Conservation (phyloP, 2,113 vertebrate genomes). For the Enhydra lutris region DNA sequence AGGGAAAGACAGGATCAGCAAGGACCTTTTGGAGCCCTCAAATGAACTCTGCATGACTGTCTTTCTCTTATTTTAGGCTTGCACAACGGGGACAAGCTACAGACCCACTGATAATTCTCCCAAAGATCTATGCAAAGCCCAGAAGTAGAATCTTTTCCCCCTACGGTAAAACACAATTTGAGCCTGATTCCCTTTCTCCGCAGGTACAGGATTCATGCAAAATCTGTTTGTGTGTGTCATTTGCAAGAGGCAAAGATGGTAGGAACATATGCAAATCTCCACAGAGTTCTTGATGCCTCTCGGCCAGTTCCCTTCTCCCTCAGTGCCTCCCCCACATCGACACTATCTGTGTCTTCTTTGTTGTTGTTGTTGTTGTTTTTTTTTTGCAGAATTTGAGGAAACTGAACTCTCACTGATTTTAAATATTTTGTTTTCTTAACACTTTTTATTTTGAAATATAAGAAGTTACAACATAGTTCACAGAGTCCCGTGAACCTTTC, state of each 20-base stretch:
- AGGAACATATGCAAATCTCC: not conserved
- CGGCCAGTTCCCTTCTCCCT: not conserved
- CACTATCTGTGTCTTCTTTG: not conserved
- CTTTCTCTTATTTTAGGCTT: not conserved
- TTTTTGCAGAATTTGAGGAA: not conserved
- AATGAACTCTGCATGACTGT: not conserved
- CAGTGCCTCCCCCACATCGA: not conserved
- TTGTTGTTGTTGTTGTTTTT: no score
- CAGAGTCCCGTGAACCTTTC: not conserved
- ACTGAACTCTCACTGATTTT: not conserved
- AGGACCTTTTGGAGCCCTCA: not conserved
- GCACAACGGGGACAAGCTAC: not conserved
- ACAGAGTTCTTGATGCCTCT: not conserved
- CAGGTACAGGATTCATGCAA: not conserved
- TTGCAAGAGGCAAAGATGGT: conserved; percentile 3
- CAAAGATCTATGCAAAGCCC: not conserved
- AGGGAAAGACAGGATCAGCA: not conserved
- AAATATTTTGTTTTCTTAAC: not conserved
- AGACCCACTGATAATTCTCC: not conserved
- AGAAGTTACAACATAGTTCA: conserved; percentile 38
- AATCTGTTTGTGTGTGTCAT: not conserved
- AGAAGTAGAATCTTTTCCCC: not conserved
- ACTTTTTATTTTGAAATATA: conserved; percentile 21
- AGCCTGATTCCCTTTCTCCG: not conserved
- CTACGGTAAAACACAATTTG: not conserved